Percentiles rank a stretch among this genome's conserved stretches.
phyloP scores from a whole-genome alignment of 2,113 vertebrate species.

The Ictalurus furcatus region DNA sequence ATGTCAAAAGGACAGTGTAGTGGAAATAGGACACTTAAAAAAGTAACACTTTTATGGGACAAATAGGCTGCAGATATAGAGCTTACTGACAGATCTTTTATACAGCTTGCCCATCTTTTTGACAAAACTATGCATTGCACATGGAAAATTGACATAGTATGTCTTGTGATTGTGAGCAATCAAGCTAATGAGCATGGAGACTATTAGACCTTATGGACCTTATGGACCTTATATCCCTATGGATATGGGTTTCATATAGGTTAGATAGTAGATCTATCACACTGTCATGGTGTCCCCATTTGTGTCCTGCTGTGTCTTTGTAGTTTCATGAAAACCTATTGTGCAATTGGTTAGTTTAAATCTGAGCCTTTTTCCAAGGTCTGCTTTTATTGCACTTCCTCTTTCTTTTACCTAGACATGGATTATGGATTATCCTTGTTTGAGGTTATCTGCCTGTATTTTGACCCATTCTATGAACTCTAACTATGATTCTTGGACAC shows the following conservation, averaged over 20 bases:
- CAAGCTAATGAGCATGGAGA: neutral
- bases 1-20: slow-evolving; percentile 31
- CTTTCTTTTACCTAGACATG: neutral
- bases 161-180: neutral
- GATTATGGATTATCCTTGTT: neutral
- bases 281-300: neutral
- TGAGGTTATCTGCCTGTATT: neutral
- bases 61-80: neutral
- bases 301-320: neutral
- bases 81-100: neutral
- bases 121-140: neutral
- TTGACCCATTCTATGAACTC: neutral
- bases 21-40: slow-evolving; percentile 27
- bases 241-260: neutral
- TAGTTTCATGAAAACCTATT: neutral
- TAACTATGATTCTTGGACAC: neutral
- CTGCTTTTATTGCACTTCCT: neutral
- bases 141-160: neutral
- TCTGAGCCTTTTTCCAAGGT: neutral
- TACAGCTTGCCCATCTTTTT: neutral
- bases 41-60: slow-evolving; percentile 15
- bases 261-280: neutral
- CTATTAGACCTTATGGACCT: too few relatives aligned
- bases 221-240: neutral
- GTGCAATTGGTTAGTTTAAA: neutral